phyloP scores from a whole-genome alignment of 2,888 invertebrate genomes.

The Erebia aethiops region DNA sequence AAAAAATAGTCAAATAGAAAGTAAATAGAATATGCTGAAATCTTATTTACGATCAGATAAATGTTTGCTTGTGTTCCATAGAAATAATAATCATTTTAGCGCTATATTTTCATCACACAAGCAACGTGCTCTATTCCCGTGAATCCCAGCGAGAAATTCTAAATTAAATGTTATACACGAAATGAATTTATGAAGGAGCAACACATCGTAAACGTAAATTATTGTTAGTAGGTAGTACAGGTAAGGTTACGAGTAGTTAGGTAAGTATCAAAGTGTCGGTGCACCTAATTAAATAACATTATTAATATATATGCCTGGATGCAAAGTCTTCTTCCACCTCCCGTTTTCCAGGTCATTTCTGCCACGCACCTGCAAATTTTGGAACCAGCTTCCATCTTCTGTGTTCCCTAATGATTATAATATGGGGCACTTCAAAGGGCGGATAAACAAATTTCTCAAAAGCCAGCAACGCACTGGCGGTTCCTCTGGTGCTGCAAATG shows the following conservation, averaged over 20 bases:
- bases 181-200: slow-evolving; percentile 37
- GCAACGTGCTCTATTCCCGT: not conserved
- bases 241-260: not conserved
- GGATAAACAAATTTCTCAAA: no score
- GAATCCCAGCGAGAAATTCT: slow-evolving; percentile 25
- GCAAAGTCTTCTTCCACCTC: no score
- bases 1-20: no score
- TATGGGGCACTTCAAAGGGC: no score
- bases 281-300: no score
- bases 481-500: no score
- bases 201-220: slow-evolving; percentile 17
- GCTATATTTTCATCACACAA: slow-evolving; percentile 11
- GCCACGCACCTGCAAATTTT: no score
- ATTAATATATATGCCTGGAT: no score
- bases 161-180: slow-evolving; percentile 35
- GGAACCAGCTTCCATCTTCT: no score
- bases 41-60: slow-evolving; percentile 1
- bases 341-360: no score
- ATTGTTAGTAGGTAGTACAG: not conserved
- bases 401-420: no score
- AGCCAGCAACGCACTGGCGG: no score
- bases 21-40: not conserved
- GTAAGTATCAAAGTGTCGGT: not conserved
- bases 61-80: not conserved
- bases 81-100: slow-evolving; percentile 1